Conservation (phyloP, 2,797 vertebrate species). For the Margarornis squamiger region DNA sequence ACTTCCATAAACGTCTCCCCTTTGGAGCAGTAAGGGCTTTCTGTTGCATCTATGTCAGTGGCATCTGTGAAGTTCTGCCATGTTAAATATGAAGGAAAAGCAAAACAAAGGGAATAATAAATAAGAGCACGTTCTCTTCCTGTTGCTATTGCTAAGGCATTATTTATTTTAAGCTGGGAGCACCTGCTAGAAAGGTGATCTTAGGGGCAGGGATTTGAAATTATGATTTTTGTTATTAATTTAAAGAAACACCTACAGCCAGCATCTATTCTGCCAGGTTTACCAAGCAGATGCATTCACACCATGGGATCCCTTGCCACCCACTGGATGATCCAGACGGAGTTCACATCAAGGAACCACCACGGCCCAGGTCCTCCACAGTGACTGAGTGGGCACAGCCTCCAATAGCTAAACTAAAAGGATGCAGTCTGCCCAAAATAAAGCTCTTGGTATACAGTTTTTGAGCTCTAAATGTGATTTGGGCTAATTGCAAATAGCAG, state of each 20-base stretch:
- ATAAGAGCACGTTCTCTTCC: neutral
- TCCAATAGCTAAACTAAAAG: neutral
- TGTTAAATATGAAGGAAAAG: neutral
- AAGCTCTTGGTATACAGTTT: neutral
- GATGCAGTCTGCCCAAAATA: neutral
- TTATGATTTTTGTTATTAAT: neutral
- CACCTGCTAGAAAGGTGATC: neutral
- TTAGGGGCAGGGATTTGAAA: neutral
- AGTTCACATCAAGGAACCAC: neutral
- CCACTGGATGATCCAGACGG: neutral
- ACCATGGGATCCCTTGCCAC: neutral
- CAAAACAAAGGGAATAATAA: neutral
- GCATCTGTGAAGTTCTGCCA: neutral
- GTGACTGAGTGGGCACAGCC: neutral
- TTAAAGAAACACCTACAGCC: neutral
- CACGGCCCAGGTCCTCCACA: rapidly evolving
- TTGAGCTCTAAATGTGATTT: neutral
- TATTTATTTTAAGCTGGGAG: neutral
- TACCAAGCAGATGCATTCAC: neutral
- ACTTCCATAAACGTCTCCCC: neutral
- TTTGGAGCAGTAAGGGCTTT: neutral
- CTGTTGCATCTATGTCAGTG: neutral
- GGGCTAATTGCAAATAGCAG: neutral
- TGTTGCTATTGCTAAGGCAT: neutral
- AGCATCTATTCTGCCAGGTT: neutral